Evolutionary conservation across 2,113 vertebrate genomes (phyloP), one percentile per base, ranked within the genome.

Genomic region (Rhipidura dahli): DNA sequence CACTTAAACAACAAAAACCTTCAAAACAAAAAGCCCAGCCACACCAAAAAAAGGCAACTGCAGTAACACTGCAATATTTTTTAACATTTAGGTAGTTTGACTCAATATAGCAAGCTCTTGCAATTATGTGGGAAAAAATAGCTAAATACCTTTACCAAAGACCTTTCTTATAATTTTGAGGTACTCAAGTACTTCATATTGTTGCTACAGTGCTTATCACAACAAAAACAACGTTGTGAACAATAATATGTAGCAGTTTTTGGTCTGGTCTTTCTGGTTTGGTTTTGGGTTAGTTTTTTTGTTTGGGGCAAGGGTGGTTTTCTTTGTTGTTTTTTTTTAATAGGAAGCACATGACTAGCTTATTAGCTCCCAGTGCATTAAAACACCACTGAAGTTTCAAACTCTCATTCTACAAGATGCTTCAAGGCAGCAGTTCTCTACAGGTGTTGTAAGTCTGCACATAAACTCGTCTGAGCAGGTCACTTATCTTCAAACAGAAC

Each of bases 231-330:
- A 10, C 4, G 2, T 11, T 61, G 16, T 18, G 13, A 81, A 73
- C 10, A 31, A 49, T 11, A 45, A 11, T 15, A 16, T 26, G 33
- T 16, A 27, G 2, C 2, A 20, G 26, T 47, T 56, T 19, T 57
- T 63, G 33, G 22, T 28, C 21, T 61, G 6, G 15, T 27, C 17
- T 15, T 73, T 59, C 22, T 15, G 9, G 13, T 50, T 54, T 77
- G 3, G 7, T 20, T 69, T 70, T 28, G 16, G 3, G 7, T 16
- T 57, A 40, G 15, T 14, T 44, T 59, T 59, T 65, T 28, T 17
- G 3, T 33, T 27, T 68, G 13, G 5, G 15, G 13, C 1, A 13
- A 44, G 3, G 1, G 5, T 8, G 8, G 7, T 17, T 45, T 49
- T 33, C 5, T 45, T 45, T 7, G 20, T 5, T 30, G 28, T 24